Conservation (phyloP, 1,140 invertebrate genomes). For the Diuraphis noxia region DNA sequence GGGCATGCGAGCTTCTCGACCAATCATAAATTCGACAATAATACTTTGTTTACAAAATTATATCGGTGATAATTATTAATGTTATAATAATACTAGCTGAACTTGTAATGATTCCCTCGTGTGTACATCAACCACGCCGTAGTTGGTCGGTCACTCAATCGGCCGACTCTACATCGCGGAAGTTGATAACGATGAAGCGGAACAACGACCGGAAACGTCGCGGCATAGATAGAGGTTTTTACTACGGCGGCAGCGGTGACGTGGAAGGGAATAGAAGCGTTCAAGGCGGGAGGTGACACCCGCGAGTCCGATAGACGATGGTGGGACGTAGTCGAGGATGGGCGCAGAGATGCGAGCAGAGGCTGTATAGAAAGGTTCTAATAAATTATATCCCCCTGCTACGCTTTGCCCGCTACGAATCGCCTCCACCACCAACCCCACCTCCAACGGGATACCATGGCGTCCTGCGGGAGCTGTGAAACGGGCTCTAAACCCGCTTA, state of each 20-base stretch:
- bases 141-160: background rate
- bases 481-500: constrained; percentile 52
- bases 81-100: too few relatives aligned
- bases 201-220: background rate
- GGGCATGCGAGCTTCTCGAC: too few relatives aligned
- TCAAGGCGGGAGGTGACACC: background rate
- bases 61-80: background rate
- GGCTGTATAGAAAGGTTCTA: constrained; percentile 23
- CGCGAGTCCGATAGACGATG: background rate
- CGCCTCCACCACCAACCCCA: background rate
- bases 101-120: too few relatives aligned
- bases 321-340: background rate
- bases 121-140: background rate
- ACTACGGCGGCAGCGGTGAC: background rate
- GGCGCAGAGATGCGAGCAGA: background rate
- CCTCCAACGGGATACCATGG: background rate
- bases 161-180: background rate
- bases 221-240: background rate
- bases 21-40: too few relatives aligned
- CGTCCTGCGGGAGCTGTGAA: constrained; percentile 49
- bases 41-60: background rate
- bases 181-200: background rate
- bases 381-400: constrained; percentile 42
- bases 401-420: background rate
- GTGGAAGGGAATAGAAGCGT: background rate